Percentiles rank a stretch among this genome's conserved stretches.
Conservation (phyloP, 2,113 vertebrate genomes). For the Percina caprodes region DNA sequence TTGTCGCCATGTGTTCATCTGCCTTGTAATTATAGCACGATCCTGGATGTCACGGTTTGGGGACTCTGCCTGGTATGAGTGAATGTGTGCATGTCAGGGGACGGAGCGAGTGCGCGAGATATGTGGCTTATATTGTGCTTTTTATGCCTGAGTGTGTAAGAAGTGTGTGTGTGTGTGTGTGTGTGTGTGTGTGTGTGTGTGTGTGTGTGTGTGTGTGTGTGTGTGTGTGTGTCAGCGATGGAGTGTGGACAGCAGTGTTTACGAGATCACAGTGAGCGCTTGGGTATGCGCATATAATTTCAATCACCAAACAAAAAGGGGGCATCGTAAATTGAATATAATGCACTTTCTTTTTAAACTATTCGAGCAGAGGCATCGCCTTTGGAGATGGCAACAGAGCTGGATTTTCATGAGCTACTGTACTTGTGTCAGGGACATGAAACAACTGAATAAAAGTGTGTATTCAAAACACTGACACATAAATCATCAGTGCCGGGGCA, state of each 20-base stretch:
- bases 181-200: too few species aligned
- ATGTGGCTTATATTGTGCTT: constrained; percentile 37
- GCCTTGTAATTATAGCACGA: constrained; percentile 87
- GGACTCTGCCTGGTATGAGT: constrained; percentile 72
- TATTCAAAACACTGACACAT: constrained; percentile 62
- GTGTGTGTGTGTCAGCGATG: not conserved
- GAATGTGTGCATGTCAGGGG: constrained; percentile 47
- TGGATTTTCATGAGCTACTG: constrained; percentile 60
- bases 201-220: too few species aligned
- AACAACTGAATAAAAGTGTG: constrained; percentile 63
- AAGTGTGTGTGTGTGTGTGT: not conserved
- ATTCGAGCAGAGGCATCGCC: constrained; percentile 62
- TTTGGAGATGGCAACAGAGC: constrained; percentile 60
- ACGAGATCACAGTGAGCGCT: constrained; percentile 24
- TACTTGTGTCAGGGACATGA: constrained; percentile 64
- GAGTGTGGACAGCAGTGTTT: constrained; percentile 12
- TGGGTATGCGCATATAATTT: constrained; percentile 35
- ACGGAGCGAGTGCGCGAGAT: constrained; percentile 14
- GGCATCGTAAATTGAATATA: constrained; percentile 51
- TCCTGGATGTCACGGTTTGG: constrained; percentile 84
- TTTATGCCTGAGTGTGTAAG: not conserved
- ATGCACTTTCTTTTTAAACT: constrained; percentile 59
- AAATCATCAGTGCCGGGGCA: constrained; percentile 56
- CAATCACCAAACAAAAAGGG: constrained; percentile 36
- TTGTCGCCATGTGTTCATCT: constrained; percentile 84